Evolutionary conservation across 2,888 invertebrate genomes (phyloP).

Genomic region (Argyresthia albistria): DNA sequence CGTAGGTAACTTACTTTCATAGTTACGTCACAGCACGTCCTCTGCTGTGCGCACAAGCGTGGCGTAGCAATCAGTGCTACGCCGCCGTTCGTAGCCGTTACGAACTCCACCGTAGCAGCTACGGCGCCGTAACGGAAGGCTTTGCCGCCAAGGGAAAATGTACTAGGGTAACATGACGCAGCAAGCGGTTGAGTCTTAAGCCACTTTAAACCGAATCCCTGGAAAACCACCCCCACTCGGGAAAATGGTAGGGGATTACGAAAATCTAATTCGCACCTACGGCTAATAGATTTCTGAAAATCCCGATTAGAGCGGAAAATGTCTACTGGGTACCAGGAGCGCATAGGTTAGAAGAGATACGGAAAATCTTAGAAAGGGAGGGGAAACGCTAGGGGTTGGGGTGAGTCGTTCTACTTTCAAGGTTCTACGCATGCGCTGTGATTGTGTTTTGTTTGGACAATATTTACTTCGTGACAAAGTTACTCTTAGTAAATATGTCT

Average conservation of each 20-base stretch:
- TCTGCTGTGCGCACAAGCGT: not conserved
- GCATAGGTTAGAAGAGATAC: conserved; percentile 21
- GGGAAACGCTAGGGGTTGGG: conserved; percentile 33
- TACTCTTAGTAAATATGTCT: too few relatives aligned
- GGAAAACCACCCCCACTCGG: conserved; percentile 7
- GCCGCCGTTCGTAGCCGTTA: not conserved
- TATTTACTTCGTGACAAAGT: too few relatives aligned
- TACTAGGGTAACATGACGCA: conserved; percentile 37
- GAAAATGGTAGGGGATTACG: conserved; percentile 27
- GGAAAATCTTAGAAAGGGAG: conserved; percentile 29
- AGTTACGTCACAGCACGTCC: too few relatives aligned
- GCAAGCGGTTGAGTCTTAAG: conserved; percentile 13
- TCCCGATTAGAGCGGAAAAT: conserved; percentile 73
- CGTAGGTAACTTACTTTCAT: too few relatives aligned
- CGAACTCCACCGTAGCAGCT: conserved; percentile 10
- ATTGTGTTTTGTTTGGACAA: too few relatives aligned
- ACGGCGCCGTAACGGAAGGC: conserved; percentile 22
- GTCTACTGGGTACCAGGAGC: conserved; percentile 57
- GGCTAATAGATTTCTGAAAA: conserved; percentile 55
- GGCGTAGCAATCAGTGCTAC: not conserved
- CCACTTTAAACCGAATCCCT: conserved; percentile 15
- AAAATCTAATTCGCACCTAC: conserved; percentile 49
- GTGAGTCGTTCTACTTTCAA: conserved; percentile 12
- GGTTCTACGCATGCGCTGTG: conserved; percentile 28
- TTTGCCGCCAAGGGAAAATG: conserved; percentile 28